Base-by-base conservation (phyloP, 2,113 vertebrate genomes). In the Microtus pennsylvanicus region DNA sequence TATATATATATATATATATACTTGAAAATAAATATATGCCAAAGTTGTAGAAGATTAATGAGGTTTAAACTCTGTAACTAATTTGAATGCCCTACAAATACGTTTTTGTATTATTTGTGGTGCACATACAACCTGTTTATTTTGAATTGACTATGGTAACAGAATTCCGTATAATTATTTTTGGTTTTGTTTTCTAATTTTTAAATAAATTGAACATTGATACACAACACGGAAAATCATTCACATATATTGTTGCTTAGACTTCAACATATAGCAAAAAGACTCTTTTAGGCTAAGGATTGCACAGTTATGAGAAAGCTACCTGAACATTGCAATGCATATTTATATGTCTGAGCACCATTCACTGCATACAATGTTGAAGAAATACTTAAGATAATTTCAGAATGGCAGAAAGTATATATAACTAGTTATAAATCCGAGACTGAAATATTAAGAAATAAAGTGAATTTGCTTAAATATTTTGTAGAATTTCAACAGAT, bases 211-310 rank as follows among this genome's bases (percentile, higher is more conserved):
- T 45, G 38, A 65, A 8, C 8, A 30, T 85, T 45, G 30, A 67
- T 86, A 47, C 4, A 45, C 4, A 65, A 17, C 0, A 19, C 3
- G 4, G 26, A 65, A 67, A 12, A 47, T 21, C 7, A 61, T 83
- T 17, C 22, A 86, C 33, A 5, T 85, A 45, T 21, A 3, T 47
- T 45, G 16, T 16, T 86, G 4, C 26, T 45, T 67, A 45, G 2
- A 42, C 1, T 67, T 33, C 33, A 65, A 33, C 19, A 30, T 33
- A n/a, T 30, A 45, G 10, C 0, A 11, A 65, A 65, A 65, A 65
- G 19, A 26, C 19, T 26, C 0, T 5, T 86, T 45, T 45, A 12
- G 14, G 0, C 2, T 45, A 33, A 16, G 1, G 42, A 21, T 11
- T 33, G 16, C 17, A 17, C 21, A 6, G 4, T 45, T 42, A 45